Evolutionary conservation across 2,113 vertebrate species (phyloP).

Genomic region (Epinephelus moara): DNA sequence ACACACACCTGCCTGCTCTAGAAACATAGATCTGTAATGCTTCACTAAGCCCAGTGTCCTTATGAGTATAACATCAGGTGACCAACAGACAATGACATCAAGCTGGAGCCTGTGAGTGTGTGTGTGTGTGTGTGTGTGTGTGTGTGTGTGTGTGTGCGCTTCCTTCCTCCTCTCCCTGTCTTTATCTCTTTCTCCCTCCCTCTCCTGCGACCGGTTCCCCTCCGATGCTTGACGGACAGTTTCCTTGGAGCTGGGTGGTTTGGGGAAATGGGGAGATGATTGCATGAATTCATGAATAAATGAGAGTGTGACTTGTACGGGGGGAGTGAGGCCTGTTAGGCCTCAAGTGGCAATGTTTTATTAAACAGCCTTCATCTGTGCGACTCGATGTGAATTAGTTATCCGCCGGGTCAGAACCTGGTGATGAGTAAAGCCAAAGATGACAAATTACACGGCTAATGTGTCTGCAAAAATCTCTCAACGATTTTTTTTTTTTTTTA

Average conservation of each 20-base stretch:
- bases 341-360: constrained; percentile 81
- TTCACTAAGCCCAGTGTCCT: constrained; percentile 55
- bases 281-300: constrained; percentile 83
- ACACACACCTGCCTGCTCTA: constrained; percentile 46
- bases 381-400: constrained; percentile 67
- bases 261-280: constrained; percentile 74
- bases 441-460: constrained; percentile 54
- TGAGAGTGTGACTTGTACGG: constrained; percentile 70
- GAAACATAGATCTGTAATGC: constrained; percentile 70
- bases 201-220: constrained; percentile 42
- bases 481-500: too few relatives aligned
- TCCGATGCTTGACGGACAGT: constrained; percentile 66
- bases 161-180: constrained; percentile 17
- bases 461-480: constrained; percentile 31
- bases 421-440: constrained; percentile 65
- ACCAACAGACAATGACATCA: constrained; percentile 71
- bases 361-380: constrained; percentile 76
- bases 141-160: not conserved
- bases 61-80: constrained; percentile 60
- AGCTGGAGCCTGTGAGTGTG: constrained; percentile 9
- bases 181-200: constrained; percentile 19
- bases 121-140: constrained; percentile 1
- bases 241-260: constrained; percentile 70
- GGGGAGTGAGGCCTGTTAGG: constrained; percentile 71
- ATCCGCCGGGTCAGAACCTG: constrained; percentile 67